phyloP scores from a whole-genome alignment of 2,888 invertebrate species.

The Flabesymbios commensalis region DNA sequence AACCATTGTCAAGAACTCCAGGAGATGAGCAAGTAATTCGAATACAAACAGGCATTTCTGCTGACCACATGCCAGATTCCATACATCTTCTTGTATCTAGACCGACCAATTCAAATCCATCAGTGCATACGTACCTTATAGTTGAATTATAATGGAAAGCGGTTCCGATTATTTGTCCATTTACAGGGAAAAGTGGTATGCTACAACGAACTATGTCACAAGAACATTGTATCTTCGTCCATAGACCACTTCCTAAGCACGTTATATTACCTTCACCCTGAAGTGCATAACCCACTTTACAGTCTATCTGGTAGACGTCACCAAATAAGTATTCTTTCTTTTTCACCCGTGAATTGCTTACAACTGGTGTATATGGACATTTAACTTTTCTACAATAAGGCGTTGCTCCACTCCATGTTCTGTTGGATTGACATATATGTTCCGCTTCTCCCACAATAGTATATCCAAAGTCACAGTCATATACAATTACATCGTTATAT shows the following conservation, averaged over 20 bases:
- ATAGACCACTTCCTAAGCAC: constrained; percentile 42
- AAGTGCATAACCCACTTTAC: constrained; percentile 48
- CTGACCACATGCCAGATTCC: constrained; percentile 19
- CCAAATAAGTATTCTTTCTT: constrained; percentile 11
- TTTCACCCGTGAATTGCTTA: no score
- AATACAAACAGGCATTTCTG: constrained; percentile 13
- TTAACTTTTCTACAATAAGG: constrained; percentile 22
- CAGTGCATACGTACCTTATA: constrained; percentile 7
- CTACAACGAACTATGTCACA: constrained; percentile 21
- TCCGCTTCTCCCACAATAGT: constrained; percentile 35
- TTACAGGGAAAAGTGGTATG: constrained; percentile 8
- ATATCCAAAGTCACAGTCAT: constrained; percentile 45
- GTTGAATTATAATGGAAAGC: constrained; percentile 1
- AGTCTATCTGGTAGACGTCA: constrained; percentile 34
- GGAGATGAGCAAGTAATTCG: constrained; percentile 13
- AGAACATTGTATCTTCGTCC: constrained; percentile 32
- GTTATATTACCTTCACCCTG: constrained; percentile 40
- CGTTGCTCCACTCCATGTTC: constrained; percentile 22
- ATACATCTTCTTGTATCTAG: constrained; percentile 12
- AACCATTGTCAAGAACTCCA: background rate
- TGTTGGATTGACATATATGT: constrained; percentile 11
- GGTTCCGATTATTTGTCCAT: constrained; percentile 4
- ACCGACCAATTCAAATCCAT: constrained; percentile 21
- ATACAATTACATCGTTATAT: constrained; percentile 35
- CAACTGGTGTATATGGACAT: background rate